A percentile compares a stretch with the other conserved stretches of the same genome.
These are phyloP conservation scores for Drosophila infuscata DNA, from an alignment of 2,888 invertebrate genomes.

Conservation along the genomic window DNA sequence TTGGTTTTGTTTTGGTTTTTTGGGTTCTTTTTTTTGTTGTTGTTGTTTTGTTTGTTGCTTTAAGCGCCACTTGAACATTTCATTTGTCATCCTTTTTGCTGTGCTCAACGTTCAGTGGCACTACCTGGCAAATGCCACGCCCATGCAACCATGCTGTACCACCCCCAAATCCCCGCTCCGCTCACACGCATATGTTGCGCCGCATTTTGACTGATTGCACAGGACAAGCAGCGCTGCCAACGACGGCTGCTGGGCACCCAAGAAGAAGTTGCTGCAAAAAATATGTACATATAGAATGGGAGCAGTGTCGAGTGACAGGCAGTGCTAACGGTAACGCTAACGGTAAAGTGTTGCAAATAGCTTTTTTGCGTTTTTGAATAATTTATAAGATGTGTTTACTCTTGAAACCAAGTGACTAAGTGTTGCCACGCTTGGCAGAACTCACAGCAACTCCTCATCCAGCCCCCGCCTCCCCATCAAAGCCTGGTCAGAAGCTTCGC, in stretches of 20 bases:
- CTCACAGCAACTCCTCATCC: conserved; percentile 10
- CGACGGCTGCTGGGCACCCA: conserved; percentile 25
- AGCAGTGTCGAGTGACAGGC: conserved; percentile 63
- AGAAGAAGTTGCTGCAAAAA: conserved; percentile 28
- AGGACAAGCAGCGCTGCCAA: conserved; percentile 60
- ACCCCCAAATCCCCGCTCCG: background rate
- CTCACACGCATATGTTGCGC: conserved; percentile 74
- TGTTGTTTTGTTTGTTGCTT: conserved; percentile 52
- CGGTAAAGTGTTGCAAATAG: conserved; percentile 81
- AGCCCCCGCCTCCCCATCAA: background rate
- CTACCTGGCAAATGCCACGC: conserved; percentile 66
- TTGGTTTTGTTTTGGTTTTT: conserved; percentile 38
- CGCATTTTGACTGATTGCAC: conserved; percentile 78
- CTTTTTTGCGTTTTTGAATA: conserved; percentile 81
- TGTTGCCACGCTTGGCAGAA: conserved; percentile 66
- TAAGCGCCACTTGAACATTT: conserved; percentile 79
- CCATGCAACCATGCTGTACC: conserved; percentile 27
- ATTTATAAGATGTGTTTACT: conserved; percentile 81
- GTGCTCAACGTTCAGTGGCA: conserved; percentile 15
- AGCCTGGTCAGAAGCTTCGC: conserved; percentile 38
- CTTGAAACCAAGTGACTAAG: conserved; percentile 81
- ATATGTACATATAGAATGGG: conserved; percentile 53
- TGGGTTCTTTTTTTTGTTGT: conserved; percentile 25
- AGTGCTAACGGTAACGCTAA: conserved; percentile 56
- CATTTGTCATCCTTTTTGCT: conserved; percentile 79